These are phyloP conservation scores for Caenorhabditis macrosperma DNA, from an alignment of 2,888 invertebrate genomes.

Conservation along the genomic window DNA sequence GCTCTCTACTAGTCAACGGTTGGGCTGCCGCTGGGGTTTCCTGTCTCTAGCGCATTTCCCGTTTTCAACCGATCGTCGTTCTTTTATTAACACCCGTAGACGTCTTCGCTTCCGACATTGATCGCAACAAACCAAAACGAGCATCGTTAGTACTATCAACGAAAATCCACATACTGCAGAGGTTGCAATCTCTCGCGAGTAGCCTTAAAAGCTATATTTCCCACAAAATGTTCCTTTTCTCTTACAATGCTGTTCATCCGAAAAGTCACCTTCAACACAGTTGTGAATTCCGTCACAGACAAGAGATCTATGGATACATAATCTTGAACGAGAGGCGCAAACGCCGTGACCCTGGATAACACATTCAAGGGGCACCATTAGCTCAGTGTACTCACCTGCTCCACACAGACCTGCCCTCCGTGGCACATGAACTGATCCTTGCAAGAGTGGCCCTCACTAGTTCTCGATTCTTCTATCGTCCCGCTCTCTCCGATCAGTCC, in stretches of 20 bases:
- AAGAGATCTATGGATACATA: constrained; percentile 81
- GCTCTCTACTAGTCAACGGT: constrained; percentile 67
- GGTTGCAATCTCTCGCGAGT: constrained; percentile 62
- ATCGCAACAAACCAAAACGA: constrained; percentile 65
- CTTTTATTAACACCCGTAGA: constrained; percentile 53
- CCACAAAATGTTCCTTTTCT: not conserved
- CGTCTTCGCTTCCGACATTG: constrained; percentile 53
- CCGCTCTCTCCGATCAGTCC: constrained; percentile 64
- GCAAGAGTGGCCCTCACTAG: constrained; percentile 1
- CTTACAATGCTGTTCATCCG: constrained; percentile 76
- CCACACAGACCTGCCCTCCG: constrained; percentile 80
- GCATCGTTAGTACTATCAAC: constrained; percentile 50
- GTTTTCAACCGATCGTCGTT: constrained; percentile 43
- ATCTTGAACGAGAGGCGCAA: constrained; percentile 78
- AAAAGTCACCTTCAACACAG: constrained; percentile 81
- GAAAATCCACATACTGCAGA: constrained; percentile 56
- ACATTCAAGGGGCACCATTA: no score
- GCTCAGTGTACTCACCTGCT: no score
- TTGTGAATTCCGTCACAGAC: constrained; percentile 81
- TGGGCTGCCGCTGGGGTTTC: constrained; percentile 30
- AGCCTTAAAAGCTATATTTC: constrained; percentile 38
- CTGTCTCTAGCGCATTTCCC: constrained; percentile 32
- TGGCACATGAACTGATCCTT: constrained; percentile 79
- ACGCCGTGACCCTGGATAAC: constrained; percentile 68
- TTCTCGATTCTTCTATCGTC: not conserved